Evolutionary conservation across 1,140 invertebrate genomes (phyloP).

Genomic region (Trigoniulus corallinus): DNA sequence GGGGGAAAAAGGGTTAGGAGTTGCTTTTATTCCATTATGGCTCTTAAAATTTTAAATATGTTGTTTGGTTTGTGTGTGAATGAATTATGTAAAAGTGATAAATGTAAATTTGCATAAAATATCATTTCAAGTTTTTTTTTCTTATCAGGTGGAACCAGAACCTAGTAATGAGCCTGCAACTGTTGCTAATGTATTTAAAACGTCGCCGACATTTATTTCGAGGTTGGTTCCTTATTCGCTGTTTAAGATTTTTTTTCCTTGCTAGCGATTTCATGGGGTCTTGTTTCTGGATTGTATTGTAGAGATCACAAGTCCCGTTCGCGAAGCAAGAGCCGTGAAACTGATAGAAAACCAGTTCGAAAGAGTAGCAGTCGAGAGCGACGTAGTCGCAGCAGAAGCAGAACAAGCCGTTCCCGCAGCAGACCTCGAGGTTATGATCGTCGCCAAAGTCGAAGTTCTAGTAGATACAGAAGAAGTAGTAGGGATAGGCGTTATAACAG

Average conservation of each 20-base stretch:
- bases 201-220: too few relatives aligned
- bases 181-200: too few relatives aligned
- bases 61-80: too few relatives aligned
- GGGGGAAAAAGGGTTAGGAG: too few relatives aligned
- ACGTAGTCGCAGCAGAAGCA: neutral
- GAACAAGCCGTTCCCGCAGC: neutral
- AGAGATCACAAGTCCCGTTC: neutral
- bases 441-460: neutral
- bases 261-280: neutral
- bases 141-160: too few relatives aligned
- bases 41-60: too few relatives aligned
- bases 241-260: neutral
- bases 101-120: too few relatives aligned
- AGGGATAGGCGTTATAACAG: slow-evolving; percentile 8
- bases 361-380: neutral
- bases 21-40: too few relatives aligned
- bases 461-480: slow-evolving; percentile 6
- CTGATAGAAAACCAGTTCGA: neutral
- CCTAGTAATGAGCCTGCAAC: too few relatives aligned
- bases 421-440: too few relatives aligned
- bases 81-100: too few relatives aligned
- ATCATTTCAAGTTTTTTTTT: too few relatives aligned
- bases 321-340: neutral
- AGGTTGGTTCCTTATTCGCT: neutral
- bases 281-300: neutral